Percentiles rank a stretch among this genome's conserved stretches.
phyloP scores from a whole-genome alignment of 1,140 invertebrate species.

The Heliothis virescens region DNA sequence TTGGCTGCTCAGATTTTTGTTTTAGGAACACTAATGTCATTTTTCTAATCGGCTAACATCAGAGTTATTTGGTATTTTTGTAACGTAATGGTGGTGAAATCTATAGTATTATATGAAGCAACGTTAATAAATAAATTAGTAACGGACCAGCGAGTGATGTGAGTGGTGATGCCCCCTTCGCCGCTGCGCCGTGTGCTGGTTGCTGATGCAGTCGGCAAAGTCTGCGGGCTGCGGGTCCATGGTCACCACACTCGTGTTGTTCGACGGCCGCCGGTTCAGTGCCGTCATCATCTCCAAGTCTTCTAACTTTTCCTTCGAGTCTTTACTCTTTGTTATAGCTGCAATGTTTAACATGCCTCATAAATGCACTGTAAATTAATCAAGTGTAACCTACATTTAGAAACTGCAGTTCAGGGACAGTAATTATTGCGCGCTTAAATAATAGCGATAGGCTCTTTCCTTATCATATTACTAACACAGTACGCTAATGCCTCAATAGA shows the following conservation, averaged over 20 bases:
- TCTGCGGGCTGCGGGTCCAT: constrained; percentile 74
- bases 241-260: constrained; percentile 79
- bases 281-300: constrained; percentile 84
- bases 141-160: constrained; percentile 72
- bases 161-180: constrained; percentile 73
- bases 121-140: neutral
- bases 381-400: neutral
- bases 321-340: constrained; percentile 84
- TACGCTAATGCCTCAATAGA: neutral
- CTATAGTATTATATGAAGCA: neutral
- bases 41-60: too few relatives aligned
- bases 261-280: constrained; percentile 73
- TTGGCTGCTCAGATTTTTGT: too few relatives aligned
- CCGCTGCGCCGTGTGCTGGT: constrained; percentile 81
- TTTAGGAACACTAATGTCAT: too few relatives aligned
- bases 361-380: neutral
- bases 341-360: constrained; percentile 52
- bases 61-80: too few relatives aligned
- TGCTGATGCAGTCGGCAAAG: constrained; percentile 84
- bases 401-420: neutral
- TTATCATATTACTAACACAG: neutral
- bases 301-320: constrained; percentile 81
- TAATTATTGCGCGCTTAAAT: too few relatives aligned
- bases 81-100: neutral
- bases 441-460: too few relatives aligned